These are phyloP conservation scores for Salvator merianae DNA, from an alignment of 2,113 vertebrate genomes.

Conservation along the genomic window DNA sequence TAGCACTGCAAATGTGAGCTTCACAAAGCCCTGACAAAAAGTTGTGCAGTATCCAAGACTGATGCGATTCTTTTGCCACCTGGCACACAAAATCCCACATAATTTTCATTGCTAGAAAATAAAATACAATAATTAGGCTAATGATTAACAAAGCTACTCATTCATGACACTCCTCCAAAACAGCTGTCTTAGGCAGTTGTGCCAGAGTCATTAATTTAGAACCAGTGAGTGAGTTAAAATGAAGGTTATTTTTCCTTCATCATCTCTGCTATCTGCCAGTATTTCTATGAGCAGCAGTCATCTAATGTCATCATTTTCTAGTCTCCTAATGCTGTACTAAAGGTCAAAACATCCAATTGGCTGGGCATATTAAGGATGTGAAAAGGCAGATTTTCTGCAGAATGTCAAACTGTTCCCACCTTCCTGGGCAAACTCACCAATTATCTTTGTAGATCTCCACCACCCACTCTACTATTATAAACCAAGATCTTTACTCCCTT, in stretches of 20 bases:
- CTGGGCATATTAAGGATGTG: neutral
- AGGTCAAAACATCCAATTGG: constrained; percentile 9
- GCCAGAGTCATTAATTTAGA: neutral
- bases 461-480: too few species aligned
- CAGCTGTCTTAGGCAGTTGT: too few species aligned
- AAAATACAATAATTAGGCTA: too few species aligned
- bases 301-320: neutral
- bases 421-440: neutral
- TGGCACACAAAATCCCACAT: too few species aligned
- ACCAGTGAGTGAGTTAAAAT: neutral
- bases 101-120: too few species aligned
- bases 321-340: neutral
- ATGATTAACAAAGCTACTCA: too few species aligned
- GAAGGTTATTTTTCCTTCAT: neutral
- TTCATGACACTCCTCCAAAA: too few species aligned
- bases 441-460: constrained; percentile 10
- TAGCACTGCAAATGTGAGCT: too few species aligned
- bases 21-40: too few species aligned
- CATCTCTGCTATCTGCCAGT: neutral
- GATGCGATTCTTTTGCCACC: too few species aligned
- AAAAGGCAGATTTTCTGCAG: neutral
- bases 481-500: constrained; percentile 17
- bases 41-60: too few species aligned
- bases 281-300: constrained; percentile 21
- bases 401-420: neutral